Evolutionary conservation across 2,888 invertebrate species (phyloP), one percentile per base, ranked within the genome.

Genomic region (Netelia fuscicornis): DNA sequence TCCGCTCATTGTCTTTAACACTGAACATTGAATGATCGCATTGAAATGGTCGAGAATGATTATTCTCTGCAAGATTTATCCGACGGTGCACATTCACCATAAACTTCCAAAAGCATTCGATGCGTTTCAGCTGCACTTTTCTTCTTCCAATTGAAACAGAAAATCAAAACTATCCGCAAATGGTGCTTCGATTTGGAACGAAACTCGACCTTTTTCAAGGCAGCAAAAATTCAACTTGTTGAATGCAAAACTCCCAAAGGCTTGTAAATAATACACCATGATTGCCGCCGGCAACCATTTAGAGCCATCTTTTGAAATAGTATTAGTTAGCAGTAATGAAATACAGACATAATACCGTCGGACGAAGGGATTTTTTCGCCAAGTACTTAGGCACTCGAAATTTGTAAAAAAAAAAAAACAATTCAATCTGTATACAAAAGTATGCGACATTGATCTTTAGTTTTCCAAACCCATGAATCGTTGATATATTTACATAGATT

Each of bases 91-190:
- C 3, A 11, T 3, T 30, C 13, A 30, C 30, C 30, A 62, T 30
- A 62, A 30, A 30, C 30, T 62, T 62, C 11, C 25, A 62, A 6
- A 62, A 62, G 62, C 62, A 62, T 62, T 62, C 30, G 52, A 9
- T 52, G 52, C 5, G 6, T 13, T 52, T 52, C 6, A 52, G 52
- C 52, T 52, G 10, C 52, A 52, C 52, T 52, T 52, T 52, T 52
- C 52, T 52, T 52, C 52, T 17, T 17, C 17, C 52, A 52, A 52
- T 52, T 52, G 52, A 52, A 52, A 52, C 52, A 52, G 13, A 52
- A 52, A 52, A 52, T 52, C 52, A 52, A 52, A 2, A 13, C 52
- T 52, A 5, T 9, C 6, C 52, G 52, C 52, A 52, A 52, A 52
- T 30, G 30, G 30, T 30, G 30, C 30, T 30, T 30, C 17, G 17